Percentiles rank a stretch among this genome's conserved stretches.
Conservation (phyloP, 1,140 invertebrate genomes). For the Penaeus vannamei region DNA sequence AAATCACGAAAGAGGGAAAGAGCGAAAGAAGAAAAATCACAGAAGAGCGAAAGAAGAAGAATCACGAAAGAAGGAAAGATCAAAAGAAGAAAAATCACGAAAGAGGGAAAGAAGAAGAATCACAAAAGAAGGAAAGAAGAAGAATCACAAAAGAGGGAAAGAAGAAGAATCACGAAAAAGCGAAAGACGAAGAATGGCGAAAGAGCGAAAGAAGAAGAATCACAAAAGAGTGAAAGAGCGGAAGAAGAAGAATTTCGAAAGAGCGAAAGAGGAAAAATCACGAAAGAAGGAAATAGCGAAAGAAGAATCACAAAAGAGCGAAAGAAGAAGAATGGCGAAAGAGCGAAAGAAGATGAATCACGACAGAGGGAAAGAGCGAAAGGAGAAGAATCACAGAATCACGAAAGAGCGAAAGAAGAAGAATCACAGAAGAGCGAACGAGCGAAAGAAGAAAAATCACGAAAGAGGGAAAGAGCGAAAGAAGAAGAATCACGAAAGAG, state of each 20-base stretch:
- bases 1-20: constrained; percentile 3
- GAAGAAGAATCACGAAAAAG: neutral
- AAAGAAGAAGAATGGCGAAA: neutral
- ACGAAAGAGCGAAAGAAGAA: constrained; percentile 10
- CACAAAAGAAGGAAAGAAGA: neutral
- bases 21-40: neutral
- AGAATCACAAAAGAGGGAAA: neutral
- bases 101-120: neutral
- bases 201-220: no score
- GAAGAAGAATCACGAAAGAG: no score
- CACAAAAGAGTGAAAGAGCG: no score
- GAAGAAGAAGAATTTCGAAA: no score
- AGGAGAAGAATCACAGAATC: neutral
- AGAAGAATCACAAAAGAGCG: neutral
- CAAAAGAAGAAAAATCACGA: no score
- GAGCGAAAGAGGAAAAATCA: constrained; percentile 25
- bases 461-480: no score
- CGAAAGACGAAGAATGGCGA: neutral
- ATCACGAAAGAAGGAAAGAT: neutral
- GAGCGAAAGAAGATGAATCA: constrained; percentile 2
- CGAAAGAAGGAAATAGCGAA: constrained; percentile 13
- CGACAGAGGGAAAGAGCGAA: neutral
- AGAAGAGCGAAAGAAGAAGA: constrained; percentile 5
- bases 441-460: neutral
- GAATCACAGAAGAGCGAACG: neutral